Conservation (phyloP, 2,113 vertebrate species). For the Microcebus lehilahytsara region DNA sequence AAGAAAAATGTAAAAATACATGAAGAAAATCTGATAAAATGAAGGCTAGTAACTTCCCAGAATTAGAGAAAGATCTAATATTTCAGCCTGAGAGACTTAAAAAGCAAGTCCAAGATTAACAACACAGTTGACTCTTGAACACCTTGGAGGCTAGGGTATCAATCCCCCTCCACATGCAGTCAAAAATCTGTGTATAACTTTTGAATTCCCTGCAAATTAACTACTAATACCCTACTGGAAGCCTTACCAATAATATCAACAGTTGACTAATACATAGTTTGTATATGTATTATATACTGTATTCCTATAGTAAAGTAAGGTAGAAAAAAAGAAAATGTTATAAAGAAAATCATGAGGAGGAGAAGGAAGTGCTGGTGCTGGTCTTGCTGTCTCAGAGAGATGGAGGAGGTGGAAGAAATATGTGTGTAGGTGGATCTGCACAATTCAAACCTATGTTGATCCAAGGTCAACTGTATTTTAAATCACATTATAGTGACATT, state of each 20-base stretch:
- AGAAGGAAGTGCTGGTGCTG: not conserved
- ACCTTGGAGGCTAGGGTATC: not conserved
- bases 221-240: not conserved
- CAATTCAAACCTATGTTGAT: not conserved
- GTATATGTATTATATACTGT: not conserved
- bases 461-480: not conserved
- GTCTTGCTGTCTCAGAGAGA: not conserved
- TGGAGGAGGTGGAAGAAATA: not conserved
- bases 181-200: not conserved
- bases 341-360: not conserved
- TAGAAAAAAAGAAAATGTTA: not conserved
- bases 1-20: not conserved
- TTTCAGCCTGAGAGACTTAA: not conserved
- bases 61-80: not conserved
- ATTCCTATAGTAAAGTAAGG: not conserved
- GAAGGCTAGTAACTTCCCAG: not conserved
- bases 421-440: not conserved
- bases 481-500: not conserved
- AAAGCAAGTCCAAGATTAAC: not conserved
- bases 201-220: not conserved
- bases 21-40: not conserved
- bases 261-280: not conserved
- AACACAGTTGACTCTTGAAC: not conserved
- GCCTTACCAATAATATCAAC: not conserved
- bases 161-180: not conserved